Percentiles rank a stretch among this genome's conserved stretches.
These are phyloP conservation scores for Peromyscus melanophrys DNA, from an alignment of 2,797 vertebrate genomes.

Conservation along the genomic window DNA sequence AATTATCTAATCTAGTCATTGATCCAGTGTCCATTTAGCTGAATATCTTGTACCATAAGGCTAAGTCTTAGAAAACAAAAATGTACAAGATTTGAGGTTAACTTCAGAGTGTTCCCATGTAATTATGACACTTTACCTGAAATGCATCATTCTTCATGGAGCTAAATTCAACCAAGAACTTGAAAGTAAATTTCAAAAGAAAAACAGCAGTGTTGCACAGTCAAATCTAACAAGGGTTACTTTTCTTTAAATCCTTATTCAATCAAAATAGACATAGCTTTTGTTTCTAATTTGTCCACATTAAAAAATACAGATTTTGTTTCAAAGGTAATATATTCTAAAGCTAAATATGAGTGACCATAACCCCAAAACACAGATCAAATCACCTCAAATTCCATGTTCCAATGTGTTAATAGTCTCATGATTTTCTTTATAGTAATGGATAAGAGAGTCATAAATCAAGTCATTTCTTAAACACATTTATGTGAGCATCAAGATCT, in stretches of 20 bases:
- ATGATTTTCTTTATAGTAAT: not conserved
- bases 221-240: not conserved
- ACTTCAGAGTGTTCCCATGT: not conserved
- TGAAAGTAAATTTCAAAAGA: constrained; percentile 9
- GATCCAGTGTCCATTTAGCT: not conserved
- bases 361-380: not conserved
- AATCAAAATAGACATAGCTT: not conserved
- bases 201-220: not conserved
- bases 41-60: not conserved
- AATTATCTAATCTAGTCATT: not conserved
- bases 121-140: not conserved
- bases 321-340: not conserved
- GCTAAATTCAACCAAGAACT: not conserved
- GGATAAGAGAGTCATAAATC: not conserved
- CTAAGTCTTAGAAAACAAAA: constrained; percentile 22
- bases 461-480: not conserved
- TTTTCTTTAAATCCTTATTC: not conserved
- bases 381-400: not conserved
- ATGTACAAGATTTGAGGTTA: not conserved
- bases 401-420: not conserved
- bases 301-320: not conserved
- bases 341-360: not conserved
- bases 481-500: not conserved
- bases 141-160: not conserved
- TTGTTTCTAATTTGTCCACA: not conserved